phyloP scores from a whole-genome alignment of 2,113 vertebrate genomes.

The Falcunculus frontatus region DNA sequence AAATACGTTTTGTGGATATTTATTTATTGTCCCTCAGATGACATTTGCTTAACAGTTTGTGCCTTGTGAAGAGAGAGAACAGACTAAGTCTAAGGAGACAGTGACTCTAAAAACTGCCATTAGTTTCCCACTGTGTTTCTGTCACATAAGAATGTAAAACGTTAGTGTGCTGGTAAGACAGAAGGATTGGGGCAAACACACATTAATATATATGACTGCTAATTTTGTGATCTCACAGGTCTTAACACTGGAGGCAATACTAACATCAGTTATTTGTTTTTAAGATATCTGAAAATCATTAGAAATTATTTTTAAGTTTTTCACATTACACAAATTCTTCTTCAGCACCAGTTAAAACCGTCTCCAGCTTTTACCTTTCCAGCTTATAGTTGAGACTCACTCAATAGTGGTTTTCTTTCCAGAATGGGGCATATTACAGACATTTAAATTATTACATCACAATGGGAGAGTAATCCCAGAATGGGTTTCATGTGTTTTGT shows the following conservation, averaged over 20 bases:
- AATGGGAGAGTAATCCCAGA: not conserved
- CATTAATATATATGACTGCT: not conserved
- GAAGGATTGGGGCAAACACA: not conserved
- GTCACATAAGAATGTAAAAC: not conserved
- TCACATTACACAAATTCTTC: not conserved
- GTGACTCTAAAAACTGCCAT: not conserved
- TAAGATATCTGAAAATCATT: not conserved
- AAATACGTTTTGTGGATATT: not conserved
- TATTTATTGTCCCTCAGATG: not conserved
- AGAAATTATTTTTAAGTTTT: not conserved
- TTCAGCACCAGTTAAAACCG: not conserved
- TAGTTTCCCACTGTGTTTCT: not conserved
- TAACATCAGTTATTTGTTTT: not conserved
- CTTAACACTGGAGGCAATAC: not conserved
- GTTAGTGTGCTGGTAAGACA: not conserved
- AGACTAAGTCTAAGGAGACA: not conserved
- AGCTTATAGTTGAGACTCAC: not conserved
- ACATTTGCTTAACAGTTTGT: not conserved
- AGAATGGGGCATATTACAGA: not conserved
- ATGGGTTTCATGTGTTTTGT: not conserved
- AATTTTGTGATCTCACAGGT: not conserved
- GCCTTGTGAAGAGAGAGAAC: not conserved
- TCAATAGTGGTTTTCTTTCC: not conserved
- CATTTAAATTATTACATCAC: not conserved
- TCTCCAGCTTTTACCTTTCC: not conserved